phyloP scores from a whole-genome alignment of 2,113 vertebrate genomes.

The Pipa parva region DNA sequence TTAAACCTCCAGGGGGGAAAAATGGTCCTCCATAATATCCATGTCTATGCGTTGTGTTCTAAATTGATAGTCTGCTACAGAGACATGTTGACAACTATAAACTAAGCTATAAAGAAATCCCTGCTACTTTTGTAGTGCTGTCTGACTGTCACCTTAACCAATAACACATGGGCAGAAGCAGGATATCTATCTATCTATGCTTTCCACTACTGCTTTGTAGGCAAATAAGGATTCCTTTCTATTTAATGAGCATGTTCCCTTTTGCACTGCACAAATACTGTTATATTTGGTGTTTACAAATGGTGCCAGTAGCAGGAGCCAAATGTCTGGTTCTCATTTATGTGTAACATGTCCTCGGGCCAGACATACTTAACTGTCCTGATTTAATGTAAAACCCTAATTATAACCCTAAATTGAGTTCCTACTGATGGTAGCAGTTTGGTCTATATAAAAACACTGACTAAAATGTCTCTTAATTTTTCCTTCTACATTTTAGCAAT shows the following conservation, averaged over 20 bases:
- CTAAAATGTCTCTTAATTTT: constrained; percentile 9
- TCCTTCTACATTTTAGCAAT: not conserved
- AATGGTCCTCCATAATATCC: constrained; percentile 11
- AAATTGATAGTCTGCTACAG: constrained; percentile 26
- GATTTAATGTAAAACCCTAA: constrained; percentile 72
- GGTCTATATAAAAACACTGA: constrained; percentile 46
- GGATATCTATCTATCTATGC: constrained; percentile 44
- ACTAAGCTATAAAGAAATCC: constrained; percentile 34
- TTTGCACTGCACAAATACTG: constrained; percentile 60
- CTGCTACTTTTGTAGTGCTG: constrained; percentile 39
- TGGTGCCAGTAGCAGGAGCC: constrained; percentile 59
- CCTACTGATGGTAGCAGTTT: constrained; percentile 68
- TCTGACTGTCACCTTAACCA: constrained; percentile 17
- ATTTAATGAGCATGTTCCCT: constrained; percentile 64
- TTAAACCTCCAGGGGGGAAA: not conserved
- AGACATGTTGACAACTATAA: constrained; percentile 31
- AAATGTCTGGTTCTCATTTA: constrained; percentile 66
- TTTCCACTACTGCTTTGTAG: constrained; percentile 55
- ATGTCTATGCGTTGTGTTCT: constrained; percentile 17
- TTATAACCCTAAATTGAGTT: constrained; percentile 68
- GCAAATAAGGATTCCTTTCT: constrained; percentile 55
- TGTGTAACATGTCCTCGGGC: constrained; percentile 55
- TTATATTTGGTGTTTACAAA: constrained; percentile 54
- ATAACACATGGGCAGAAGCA: constrained; percentile 40
- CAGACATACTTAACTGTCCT: constrained; percentile 60